phyloP scores from a whole-genome alignment of 2,113 vertebrate species.

The Athene cunicularia region DNA sequence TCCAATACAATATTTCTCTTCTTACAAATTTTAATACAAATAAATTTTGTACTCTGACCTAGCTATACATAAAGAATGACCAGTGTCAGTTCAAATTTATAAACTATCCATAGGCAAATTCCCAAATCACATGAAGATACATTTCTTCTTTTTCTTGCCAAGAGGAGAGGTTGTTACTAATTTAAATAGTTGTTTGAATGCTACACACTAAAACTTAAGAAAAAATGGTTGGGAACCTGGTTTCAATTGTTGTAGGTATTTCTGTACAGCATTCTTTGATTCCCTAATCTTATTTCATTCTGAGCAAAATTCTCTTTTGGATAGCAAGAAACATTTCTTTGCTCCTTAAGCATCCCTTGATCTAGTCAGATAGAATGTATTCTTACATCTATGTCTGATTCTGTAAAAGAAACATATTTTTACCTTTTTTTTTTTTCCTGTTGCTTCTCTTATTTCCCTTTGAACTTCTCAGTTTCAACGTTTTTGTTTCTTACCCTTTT shows the following conservation, averaged over 20 bases:
- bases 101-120: not conserved
- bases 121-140: not conserved
- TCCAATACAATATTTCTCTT: not conserved
- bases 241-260: conserved; percentile 41
- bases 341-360: conserved; percentile 44
- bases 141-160: conserved; percentile 2
- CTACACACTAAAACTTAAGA: not conserved
- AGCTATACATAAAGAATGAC: not conserved
- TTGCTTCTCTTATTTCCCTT: conserved; percentile 21
- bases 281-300: conserved; percentile 57
- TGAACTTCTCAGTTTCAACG: conserved; percentile 27
- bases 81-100: not conserved
- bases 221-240: conserved; percentile 13
- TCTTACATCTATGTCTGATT: conserved; percentile 12
- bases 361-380: conserved; percentile 11
- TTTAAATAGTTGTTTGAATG: conserved; percentile 20
- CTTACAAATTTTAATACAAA: not conserved
- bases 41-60: not conserved
- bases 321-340: not conserved
- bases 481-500: conserved; percentile 39
- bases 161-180: conserved; percentile 21
- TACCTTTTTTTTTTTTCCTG: not conserved
- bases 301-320: conserved; percentile 19
- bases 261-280: conserved; percentile 16
- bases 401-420: not conserved